These are phyloP conservation scores for Myotis daubentonii DNA, from an alignment of 2,797 vertebrate genomes.

Conservation along the genomic window DNA sequence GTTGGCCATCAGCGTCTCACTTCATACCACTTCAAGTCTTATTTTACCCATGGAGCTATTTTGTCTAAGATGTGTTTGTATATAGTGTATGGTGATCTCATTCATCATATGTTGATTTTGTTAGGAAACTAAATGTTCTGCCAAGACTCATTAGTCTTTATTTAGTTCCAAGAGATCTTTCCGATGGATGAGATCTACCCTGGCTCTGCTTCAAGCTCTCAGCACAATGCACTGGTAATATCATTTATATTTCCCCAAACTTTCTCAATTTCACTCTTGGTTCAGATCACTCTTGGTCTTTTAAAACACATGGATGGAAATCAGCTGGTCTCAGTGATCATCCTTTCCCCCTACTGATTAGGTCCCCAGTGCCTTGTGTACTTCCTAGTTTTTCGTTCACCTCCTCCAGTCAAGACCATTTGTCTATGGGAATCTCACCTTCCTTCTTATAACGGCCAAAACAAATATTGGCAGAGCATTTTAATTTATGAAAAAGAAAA, in stretches of 20 bases:
- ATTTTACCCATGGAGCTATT: not conserved
- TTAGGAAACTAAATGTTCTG: slow-evolving; percentile 43
- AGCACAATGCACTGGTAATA: not conserved
- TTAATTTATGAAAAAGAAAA: not conserved
- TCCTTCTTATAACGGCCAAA: not conserved
- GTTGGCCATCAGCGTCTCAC: not conserved
- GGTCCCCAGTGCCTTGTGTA: not conserved
- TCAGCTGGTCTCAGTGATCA: not conserved
- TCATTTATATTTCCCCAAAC: not conserved
- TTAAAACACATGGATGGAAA: not conserved
- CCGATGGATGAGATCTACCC: not conserved
- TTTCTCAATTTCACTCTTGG: not conserved
- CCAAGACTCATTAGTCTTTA: not conserved
- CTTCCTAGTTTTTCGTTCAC: not conserved
- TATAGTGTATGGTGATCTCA: not conserved
- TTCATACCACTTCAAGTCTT: not conserved
- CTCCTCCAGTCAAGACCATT: not conserved
- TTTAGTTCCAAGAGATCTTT: not conserved
- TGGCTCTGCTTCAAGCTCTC: not conserved
- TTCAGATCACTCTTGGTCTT: not conserved
- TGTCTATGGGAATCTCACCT: not conserved
- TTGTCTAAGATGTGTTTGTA: not conserved
- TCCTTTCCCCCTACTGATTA: not conserved
- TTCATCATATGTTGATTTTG: not conserved
- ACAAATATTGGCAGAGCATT: not conserved